Evolutionary conservation across 2,113 vertebrate species (phyloP), one percentile per base, ranked within the genome.

Genomic region (Sturnus vulgaris): DNA sequence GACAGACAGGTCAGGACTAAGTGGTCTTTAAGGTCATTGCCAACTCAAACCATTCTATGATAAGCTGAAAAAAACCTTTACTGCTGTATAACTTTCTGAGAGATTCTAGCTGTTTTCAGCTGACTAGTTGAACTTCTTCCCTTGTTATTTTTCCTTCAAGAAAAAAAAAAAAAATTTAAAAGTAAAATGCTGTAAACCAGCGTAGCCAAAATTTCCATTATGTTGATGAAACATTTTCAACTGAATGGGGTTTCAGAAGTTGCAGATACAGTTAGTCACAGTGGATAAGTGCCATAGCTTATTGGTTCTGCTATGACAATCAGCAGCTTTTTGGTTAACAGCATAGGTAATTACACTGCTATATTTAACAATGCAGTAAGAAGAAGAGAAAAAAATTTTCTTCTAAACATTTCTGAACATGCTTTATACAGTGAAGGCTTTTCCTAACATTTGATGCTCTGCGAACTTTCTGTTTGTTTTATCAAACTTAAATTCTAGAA

Each of bases 221-320:
- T 57, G 40, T 37, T 91, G 46, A 61, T 80, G 71, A 91, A 60
- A 55, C 33, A 20, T 86, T 89, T 87, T 76, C 78, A 77, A 28
- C 47, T 52, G 42, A 87, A 88, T 66, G 24, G 30, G 20, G 20
- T 79, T 52, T 84, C 63, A 69, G 61, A 89, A 55, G 66, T 76
- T 63, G 46, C 84, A 94, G 66, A 88, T 47, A 31, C 11, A 61
- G 55, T 91, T 94, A 91, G 89, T 95, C 94, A 96, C 91, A 91
- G 84, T 31, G 82, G 93, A 90, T 95, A 87, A 92, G 33, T 94
- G 94, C 66, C 91, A 82, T 5, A 55, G 27, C 55, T 53, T 79
- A 80, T 90, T 82, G 63, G 91, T 95, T 96, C 89, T 91, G 73
- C 81, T 95, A 76, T 76, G 66, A 70, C 84, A 87, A 91, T 90